phyloP scores from a whole-genome alignment of 2,888 invertebrate genomes.

The Rhagonycha lutea region DNA sequence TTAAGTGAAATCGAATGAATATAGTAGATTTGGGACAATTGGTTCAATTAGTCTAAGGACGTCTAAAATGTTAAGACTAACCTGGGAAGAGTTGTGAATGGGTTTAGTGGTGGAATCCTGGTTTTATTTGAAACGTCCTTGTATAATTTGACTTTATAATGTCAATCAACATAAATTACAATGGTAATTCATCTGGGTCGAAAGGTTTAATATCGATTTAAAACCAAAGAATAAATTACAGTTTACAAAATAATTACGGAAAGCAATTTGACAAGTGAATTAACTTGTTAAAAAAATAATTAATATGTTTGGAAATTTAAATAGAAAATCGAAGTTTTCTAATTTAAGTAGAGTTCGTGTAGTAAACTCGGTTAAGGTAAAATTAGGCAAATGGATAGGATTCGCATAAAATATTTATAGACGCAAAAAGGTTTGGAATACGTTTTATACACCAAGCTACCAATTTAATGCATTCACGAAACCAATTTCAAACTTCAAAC shows the following conservation, averaged over 20 bases:
- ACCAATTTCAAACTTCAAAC: conserved; percentile 22
- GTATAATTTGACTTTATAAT: not conserved
- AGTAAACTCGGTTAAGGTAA: conserved; percentile 18
- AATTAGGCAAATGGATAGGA: conserved; percentile 24
- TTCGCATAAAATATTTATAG: conserved; percentile 23
- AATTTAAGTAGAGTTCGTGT: conserved; percentile 17
- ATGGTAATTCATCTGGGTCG: not conserved
- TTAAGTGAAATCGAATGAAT: no score
- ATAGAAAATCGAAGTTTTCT: conserved; percentile 14
- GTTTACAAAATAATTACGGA: not conserved
- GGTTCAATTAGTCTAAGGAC: not conserved
- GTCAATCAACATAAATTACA: not conserved
- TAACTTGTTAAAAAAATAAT: not conserved
- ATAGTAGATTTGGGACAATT: no score
- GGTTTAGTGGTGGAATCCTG: not conserved
- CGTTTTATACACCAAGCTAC: conserved; percentile 14
- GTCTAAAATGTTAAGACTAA: not conserved
- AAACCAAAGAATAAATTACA: not conserved
- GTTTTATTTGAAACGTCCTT: not conserved
- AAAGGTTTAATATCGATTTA: not conserved
- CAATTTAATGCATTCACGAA: conserved; percentile 21
- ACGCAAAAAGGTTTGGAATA: conserved; percentile 21
- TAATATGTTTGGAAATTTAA: conserved; percentile 4
- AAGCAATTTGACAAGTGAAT: not conserved
- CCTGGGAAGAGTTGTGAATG: not conserved